A percentile compares a stretch with the other conserved stretches of the same genome.
Conservation (phyloP, 2,797 vertebrate genomes). For the Sebastolobus alascanus region DNA sequence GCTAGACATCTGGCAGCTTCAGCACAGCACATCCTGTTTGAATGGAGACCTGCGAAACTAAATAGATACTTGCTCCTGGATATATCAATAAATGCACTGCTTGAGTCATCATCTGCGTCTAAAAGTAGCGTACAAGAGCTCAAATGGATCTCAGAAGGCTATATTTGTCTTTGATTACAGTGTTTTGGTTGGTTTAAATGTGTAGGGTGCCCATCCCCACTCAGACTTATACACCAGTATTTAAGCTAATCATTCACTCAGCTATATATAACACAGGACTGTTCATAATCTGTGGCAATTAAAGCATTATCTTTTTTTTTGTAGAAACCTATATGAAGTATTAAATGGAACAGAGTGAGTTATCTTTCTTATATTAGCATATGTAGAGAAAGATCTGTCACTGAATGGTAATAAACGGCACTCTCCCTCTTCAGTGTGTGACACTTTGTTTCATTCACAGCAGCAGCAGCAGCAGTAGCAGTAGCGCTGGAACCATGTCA, state of each 20-base stretch:
- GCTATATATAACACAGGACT: slow-evolving; percentile 35
- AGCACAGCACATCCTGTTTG: slow-evolving; percentile 21
- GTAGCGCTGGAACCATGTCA: slow-evolving; percentile 3
- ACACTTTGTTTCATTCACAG: slow-evolving; percentile 52
- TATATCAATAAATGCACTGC: slow-evolving; percentile 35
- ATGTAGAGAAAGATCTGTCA: slow-evolving; percentile 51
- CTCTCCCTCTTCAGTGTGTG: slow-evolving; percentile 44
- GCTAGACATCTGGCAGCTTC: slow-evolving; percentile 41
- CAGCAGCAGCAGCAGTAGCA: slow-evolving; percentile 19
- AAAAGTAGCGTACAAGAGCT: slow-evolving; percentile 30
- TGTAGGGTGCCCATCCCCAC: slow-evolving; percentile 7
- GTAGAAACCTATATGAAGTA: slow-evolving; percentile 44
- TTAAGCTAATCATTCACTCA: slow-evolving; percentile 57
- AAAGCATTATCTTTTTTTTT: slow-evolving; percentile 35
- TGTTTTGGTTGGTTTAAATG: slow-evolving; percentile 22
- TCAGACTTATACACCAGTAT: slow-evolving; percentile 48
- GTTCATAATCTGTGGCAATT: slow-evolving; percentile 40
- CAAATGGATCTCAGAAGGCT: slow-evolving; percentile 26
- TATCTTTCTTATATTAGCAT: slow-evolving; percentile 43
- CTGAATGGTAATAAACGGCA: slow-evolving; percentile 60
- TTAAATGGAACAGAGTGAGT: slow-evolving; percentile 51
- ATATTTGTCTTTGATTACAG: slow-evolving; percentile 40
- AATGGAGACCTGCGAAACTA: slow-evolving; percentile 37
- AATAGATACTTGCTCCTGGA: slow-evolving; percentile 24
- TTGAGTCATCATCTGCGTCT: slow-evolving; percentile 52